Percentiles rank a stretch among this genome's conserved stretches.
Evolutionary conservation across 37 sponge, comb jelly and placozoan species (phyloP).

Genomic region (Haliclona indistincta): DNA sequence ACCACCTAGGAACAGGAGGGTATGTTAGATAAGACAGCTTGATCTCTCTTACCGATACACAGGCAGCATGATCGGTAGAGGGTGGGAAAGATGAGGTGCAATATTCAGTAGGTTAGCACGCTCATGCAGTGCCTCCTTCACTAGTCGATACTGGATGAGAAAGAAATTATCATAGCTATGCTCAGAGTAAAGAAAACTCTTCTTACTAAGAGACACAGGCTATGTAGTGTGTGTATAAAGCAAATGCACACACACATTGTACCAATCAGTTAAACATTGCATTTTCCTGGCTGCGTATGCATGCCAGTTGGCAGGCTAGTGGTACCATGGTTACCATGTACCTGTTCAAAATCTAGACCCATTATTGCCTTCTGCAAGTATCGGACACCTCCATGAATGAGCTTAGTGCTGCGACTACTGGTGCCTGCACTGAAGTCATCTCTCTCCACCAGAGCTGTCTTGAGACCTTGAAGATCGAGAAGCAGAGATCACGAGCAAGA

Average conservation of each 20-base stretch:
- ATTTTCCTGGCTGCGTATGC: too few species aligned
- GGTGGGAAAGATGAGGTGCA: slow-evolving; percentile 94
- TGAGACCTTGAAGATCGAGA: slow-evolving; percentile 61
- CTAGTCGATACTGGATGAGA: slow-evolving; percentile 89
- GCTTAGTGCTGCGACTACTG: slow-evolving; percentile 97
- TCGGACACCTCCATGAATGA: slow-evolving; percentile 98
- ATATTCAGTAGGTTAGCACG: slow-evolving; percentile 88
- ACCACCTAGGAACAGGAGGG: slow-evolving; percentile 66
- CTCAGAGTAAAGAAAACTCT: too few species aligned
- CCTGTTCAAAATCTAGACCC: slow-evolving; percentile 86
- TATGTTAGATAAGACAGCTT: not conserved
- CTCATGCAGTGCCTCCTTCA: slow-evolving; percentile 95
- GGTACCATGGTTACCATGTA: too few species aligned
- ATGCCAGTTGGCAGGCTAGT: too few species aligned
- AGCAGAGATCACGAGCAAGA: slow-evolving; percentile 5
- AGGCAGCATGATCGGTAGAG: slow-evolving; percentile 98
- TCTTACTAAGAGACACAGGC: too few species aligned
- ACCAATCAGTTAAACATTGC: too few species aligned
- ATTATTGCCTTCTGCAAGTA: slow-evolving; percentile 97
- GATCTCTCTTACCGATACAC: slow-evolving; percentile 79
- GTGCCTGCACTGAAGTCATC: slow-evolving; percentile 98
- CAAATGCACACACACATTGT: too few species aligned
- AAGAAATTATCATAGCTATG: too few species aligned
- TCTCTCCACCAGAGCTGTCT: slow-evolving; percentile 91
- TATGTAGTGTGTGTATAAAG: too few species aligned